These are phyloP conservation scores for Nasonovia ribisnigri DNA, from an alignment of 2,888 invertebrate species.

Conservation along the genomic window DNA sequence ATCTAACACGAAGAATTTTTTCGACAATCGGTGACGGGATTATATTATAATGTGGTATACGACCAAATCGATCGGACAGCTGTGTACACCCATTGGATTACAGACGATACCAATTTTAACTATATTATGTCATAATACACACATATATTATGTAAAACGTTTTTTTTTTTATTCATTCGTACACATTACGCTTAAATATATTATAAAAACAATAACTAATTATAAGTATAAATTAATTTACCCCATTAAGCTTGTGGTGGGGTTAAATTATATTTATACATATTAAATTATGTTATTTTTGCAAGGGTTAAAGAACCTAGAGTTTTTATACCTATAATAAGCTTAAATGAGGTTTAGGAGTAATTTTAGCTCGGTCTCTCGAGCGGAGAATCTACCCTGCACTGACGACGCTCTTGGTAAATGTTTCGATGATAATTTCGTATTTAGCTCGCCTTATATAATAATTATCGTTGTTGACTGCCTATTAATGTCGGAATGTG, in stretches of 20 bases:
- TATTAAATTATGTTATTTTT: background rate
- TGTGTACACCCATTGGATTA: constrained; percentile 12
- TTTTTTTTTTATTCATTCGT: too few relatives aligned
- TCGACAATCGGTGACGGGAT: constrained; percentile 31
- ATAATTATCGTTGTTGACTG: background rate
- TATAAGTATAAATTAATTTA: too few relatives aligned
- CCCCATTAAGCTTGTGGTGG: too few relatives aligned
- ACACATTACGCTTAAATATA: too few relatives aligned
- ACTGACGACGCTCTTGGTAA: background rate
- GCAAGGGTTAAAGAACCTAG: background rate
- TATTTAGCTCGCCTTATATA: background rate
- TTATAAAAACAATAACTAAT: too few relatives aligned
- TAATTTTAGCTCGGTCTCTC: background rate
- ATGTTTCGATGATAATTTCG: background rate
- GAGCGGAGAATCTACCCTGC: background rate
- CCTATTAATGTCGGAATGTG: background rate
- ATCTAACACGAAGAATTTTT: constrained; percentile 16
- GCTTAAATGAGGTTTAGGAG: background rate
- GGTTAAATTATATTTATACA: too few relatives aligned
- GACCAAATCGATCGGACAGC: constrained; percentile 30
- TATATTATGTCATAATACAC: background rate
- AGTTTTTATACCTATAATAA: background rate
- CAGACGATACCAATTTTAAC: background rate
- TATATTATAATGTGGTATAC: constrained; percentile 25
- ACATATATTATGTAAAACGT: too few relatives aligned